These are phyloP conservation scores for Pseudocheirus occidentalis DNA, from an alignment of 2,797 vertebrate species.

Conservation along the genomic window DNA sequence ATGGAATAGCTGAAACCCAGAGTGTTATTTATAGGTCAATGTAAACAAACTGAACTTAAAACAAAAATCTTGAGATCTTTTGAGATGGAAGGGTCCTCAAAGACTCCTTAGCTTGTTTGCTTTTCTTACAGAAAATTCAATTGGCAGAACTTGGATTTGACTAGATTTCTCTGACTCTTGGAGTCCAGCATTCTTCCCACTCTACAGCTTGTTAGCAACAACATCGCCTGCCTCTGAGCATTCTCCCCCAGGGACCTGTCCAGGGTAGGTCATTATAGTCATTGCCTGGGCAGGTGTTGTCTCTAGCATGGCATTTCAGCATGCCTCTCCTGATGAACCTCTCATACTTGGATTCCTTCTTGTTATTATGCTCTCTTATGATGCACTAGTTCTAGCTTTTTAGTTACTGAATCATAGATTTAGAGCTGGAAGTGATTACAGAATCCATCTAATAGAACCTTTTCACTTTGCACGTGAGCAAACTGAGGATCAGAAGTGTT, in stretches of 20 bases:
- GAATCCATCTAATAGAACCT: neutral
- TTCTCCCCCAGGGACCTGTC: neutral
- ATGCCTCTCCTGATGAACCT: neutral
- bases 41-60: neutral
- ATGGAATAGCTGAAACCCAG: neutral
- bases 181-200: neutral
- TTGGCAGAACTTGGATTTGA: neutral
- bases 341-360: neutral
- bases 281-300: neutral
- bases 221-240: neutral
- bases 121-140: neutral
- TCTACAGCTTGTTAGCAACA: neutral
- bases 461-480: neutral
- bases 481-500: neutral
- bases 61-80: neutral
- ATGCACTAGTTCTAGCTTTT: neutral
- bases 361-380: neutral
- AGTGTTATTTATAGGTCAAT: neutral
- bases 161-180: neutral
- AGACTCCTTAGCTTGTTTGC: neutral
- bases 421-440: neutral
- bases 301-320: neutral
- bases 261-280: neutral
- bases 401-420: neutral
- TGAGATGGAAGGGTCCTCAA: neutral